Conservation (phyloP, 2,888 invertebrate genomes). For the Encarsia formosa region DNA sequence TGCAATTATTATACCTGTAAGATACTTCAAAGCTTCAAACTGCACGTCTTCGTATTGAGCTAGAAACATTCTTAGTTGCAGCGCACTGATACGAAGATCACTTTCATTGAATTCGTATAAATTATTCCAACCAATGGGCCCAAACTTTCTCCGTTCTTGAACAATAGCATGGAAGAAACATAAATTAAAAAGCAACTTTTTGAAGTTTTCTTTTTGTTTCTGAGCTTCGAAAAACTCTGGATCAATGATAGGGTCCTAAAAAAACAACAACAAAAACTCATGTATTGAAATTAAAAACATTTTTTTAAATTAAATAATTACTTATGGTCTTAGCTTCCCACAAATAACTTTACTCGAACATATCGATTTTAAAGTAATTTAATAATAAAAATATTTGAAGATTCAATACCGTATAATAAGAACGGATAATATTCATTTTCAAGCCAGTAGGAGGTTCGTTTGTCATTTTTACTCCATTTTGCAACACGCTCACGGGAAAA, state of each 20-base stretch:
- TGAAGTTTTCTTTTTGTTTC: slow-evolving; percentile 71
- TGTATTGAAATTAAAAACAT: too few species aligned
- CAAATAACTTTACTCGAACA: too few species aligned
- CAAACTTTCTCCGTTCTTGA: slow-evolving; percentile 86
- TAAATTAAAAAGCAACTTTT: slow-evolving; percentile 78
- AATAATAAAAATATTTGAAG: background rate
- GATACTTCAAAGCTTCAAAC: slow-evolving; percentile 81
- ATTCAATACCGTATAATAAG: slow-evolving; percentile 60
- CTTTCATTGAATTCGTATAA: slow-evolving; percentile 95
- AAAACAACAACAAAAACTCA: background rate
- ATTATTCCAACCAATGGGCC: slow-evolving; percentile 94
- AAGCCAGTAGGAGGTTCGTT: slow-evolving; percentile 92
- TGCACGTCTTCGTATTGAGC: slow-evolving; percentile 81
- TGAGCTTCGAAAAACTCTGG: slow-evolving; percentile 82
- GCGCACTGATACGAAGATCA: slow-evolving; percentile 82
- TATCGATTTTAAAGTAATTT: too few species aligned
- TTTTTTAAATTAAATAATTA: too few species aligned
- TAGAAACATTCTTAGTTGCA: slow-evolving; percentile 83
- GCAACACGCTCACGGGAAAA: slow-evolving; percentile 87
- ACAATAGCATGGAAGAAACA: slow-evolving; percentile 93
- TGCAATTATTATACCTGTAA: slow-evolving; percentile 60
- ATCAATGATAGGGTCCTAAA: slow-evolving; percentile 77
- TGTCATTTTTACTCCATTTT: slow-evolving; percentile 94
- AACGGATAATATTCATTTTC: slow-evolving; percentile 77
- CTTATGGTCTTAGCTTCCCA: too few species aligned